Evolutionary conservation across 1,140 invertebrate species (phyloP).

Genomic region (Drosophila pallidifrons): DNA sequence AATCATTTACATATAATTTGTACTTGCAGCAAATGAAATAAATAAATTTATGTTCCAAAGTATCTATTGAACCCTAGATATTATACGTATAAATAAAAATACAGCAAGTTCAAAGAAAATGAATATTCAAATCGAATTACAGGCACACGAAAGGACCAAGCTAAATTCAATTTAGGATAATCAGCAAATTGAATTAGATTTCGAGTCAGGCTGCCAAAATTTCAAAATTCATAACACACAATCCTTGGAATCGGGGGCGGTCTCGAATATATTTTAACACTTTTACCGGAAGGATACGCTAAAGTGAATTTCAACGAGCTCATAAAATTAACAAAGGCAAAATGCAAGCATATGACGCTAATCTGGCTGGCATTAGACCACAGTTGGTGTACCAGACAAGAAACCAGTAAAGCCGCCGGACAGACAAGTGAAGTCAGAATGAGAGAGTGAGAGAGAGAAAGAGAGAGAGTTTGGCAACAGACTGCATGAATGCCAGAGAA

Average conservation of each 20-base stretch:
- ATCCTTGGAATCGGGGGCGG: slow-evolving; percentile 13
- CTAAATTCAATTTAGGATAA: slow-evolving; percentile 78
- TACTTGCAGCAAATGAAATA: background rate
- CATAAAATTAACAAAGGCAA: slow-evolving; percentile 79
- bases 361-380: slow-evolving; percentile 78
- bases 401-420: slow-evolving; percentile 8
- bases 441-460: too few species aligned
- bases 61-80: background rate
- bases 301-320: slow-evolving; percentile 79
- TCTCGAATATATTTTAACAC: slow-evolving; percentile 58
- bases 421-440: slow-evolving; percentile 13
- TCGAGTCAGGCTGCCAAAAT: slow-evolving; percentile 64
- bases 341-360: slow-evolving; percentile 84
- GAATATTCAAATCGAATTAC: slow-evolving; percentile 20
- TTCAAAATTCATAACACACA: slow-evolving; percentile 75
- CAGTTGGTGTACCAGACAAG: slow-evolving; percentile 61
- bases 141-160: slow-evolving; percentile 54
- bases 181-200: slow-evolving; percentile 76
- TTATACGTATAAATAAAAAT: background rate
- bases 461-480: slow-evolving; percentile 7
- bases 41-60: background rate
- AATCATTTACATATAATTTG: background rate
- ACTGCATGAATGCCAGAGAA: slow-evolving; percentile 31
- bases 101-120: slow-evolving; percentile 25
- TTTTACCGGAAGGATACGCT: slow-evolving; percentile 52